These are phyloP conservation scores for Cyphomyrus plagiostoma DNA, from an alignment of 2,113 vertebrate genomes.

Conservation along the genomic window DNA sequence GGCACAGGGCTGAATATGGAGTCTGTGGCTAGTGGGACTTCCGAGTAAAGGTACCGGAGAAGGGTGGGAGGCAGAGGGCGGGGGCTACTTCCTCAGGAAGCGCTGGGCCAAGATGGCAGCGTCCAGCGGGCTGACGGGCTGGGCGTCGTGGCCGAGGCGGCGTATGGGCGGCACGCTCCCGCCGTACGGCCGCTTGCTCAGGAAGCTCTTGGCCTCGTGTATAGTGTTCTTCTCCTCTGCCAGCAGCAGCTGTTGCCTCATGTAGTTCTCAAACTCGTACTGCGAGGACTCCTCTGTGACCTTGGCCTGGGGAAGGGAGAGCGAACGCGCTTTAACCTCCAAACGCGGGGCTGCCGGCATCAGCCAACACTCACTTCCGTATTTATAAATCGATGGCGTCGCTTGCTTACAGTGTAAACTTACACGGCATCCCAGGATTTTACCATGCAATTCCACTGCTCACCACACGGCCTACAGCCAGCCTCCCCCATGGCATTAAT, in stretches of 20 bases:
- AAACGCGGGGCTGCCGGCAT: not conserved
- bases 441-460: not conserved
- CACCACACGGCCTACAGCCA: not conserved
- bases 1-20: not conserved
- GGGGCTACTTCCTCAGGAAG: slow-evolving; percentile 81
- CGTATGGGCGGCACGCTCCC: slow-evolving; percentile 84
- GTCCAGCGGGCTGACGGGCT: slow-evolving; percentile 90
- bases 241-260: slow-evolving; percentile 95
- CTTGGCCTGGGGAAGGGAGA: slow-evolving; percentile 66
- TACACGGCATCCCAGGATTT: not conserved
- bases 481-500: not conserved
- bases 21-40: not conserved
- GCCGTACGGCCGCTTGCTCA: slow-evolving; percentile 81
- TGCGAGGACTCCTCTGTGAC: slow-evolving; percentile 91
- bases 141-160: slow-evolving; percentile 87
- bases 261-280: slow-evolving; percentile 98
- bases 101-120: slow-evolving; percentile 91
- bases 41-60: not conserved
- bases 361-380: not conserved
- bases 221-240: slow-evolving; percentile 95
- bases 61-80: not conserved
- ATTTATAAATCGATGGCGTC: not conserved
- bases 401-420: not conserved
- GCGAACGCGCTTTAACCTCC: not conserved
- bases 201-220: slow-evolving; percentile 88